A percentile compares a stretch with the other conserved stretches of the same genome.
These are phyloP conservation scores for Limnodromus scolopaceus DNA, from an alignment of 2,797 vertebrate genomes.

Conservation along the genomic window DNA sequence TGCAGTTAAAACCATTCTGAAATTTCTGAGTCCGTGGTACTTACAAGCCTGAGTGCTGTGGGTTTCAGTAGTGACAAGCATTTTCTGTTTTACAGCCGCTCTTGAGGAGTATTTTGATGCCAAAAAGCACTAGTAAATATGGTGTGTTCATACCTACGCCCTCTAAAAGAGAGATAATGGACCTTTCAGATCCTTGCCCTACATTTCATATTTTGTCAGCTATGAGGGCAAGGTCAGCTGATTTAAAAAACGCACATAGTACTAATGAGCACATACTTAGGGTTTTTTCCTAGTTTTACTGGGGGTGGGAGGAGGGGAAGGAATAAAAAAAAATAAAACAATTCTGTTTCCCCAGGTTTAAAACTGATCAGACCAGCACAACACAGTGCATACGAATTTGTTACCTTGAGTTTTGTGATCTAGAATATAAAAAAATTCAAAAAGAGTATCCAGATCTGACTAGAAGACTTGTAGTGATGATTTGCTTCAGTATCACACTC, in stretches of 20 bases:
- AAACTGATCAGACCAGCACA: neutral
- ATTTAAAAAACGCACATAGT: neutral
- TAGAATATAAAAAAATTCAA: neutral
- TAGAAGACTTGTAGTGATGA: neutral
- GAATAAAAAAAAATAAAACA: neutral
- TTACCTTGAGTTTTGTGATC: neutral
- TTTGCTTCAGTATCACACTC: fast-evolving
- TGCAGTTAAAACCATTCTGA: neutral
- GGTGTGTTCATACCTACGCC: neutral
- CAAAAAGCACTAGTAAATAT: neutral
- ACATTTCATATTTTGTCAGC: neutral
- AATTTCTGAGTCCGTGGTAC: neutral
- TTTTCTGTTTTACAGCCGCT: neutral
- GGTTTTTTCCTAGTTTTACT: neutral
- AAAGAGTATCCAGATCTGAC: neutral
- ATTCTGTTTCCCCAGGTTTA: neutral
- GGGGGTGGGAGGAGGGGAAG: fast-evolving
- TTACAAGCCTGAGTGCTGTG: neutral
- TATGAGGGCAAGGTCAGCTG: neutral
- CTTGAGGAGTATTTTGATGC: neutral
- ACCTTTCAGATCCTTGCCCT: neutral
- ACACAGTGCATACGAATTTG: neutral
- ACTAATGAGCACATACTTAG: neutral
- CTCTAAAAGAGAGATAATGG: neutral
- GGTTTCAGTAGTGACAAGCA: neutral